These are phyloP conservation scores for Notoglanidium macrostoma DNA, from an alignment of 2,797 vertebrate species.

Conservation along the genomic window DNA sequence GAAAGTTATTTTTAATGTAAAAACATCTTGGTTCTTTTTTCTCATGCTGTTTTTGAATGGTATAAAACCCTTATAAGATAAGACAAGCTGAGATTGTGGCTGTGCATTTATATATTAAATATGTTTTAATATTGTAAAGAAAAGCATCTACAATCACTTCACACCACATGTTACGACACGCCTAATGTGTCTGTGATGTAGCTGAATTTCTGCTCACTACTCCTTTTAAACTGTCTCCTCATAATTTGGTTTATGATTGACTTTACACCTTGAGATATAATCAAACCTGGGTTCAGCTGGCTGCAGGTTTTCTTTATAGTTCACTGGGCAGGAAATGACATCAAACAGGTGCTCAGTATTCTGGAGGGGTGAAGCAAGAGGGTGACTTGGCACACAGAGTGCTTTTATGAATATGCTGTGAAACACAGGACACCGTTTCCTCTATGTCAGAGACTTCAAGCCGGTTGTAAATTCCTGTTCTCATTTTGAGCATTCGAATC, in stretches of 20 bases:
- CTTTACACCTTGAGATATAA: background rate
- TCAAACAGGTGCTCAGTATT: conserved; percentile 13
- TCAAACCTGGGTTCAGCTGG: background rate
- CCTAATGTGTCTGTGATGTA: background rate
- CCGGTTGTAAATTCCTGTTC: background rate
- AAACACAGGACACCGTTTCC: background rate
- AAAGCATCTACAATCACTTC: background rate
- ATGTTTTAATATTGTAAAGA: no score
- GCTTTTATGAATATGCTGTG: background rate
- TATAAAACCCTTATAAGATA: no score
- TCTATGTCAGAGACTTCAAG: background rate
- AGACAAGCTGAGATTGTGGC: no score
- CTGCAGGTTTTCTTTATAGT: background rate
- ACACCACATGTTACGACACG: background rate
- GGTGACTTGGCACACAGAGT: background rate
- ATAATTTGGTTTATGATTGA: background rate
- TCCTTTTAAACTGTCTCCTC: background rate
- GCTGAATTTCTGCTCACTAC: background rate
- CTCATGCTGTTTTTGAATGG: no score
- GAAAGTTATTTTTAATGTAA: no score
- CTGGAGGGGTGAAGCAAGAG: background rate
- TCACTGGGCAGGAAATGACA: conserved; percentile 14
- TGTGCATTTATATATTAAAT: no score
- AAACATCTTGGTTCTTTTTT: no score
- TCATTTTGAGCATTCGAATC: background rate